Base-by-base conservation (phyloP, 2,888 invertebrate genomes). In the Rhimphoctona megacephalus region DNA sequence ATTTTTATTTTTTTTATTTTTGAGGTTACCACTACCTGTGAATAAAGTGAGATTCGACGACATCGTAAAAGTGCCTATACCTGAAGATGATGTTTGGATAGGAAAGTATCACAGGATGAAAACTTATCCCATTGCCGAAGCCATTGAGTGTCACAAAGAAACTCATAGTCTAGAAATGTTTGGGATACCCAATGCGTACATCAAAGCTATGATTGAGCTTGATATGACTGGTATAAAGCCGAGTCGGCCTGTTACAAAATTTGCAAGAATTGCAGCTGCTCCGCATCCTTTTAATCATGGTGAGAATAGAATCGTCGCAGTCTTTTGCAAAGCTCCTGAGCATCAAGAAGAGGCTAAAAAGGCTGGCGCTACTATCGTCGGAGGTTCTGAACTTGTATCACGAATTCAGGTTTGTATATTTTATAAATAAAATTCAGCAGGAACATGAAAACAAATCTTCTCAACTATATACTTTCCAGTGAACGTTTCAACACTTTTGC, bases 101-200 rank as follows among this genome's bases (percentile, higher is more conserved):
- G 92, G 94, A 0, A 95, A 94, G 88, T 95, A 95, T 91, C 96
- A 96, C 89, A 95, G 95, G 87, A 95, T 95, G 95, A 95, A 95
- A 81, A 94, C 96, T 85, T 97, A 97, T 94, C 94, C 96, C 0
- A 96, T 98, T 1, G 95, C 95, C 22, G 97, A 98, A 90, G 98
- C 98, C 0, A 95, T 99, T 19, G 94, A 96, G 87, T 96, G 96
- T 83, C 97, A 98, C 91, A 95, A 97, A 72, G 98, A 98, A 94
- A 96, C 96, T 0, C 97, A 98, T 93, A 97, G 98, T 93, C 97
- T 98, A 0, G 96, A 97, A 0, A 97, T 98, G 95, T 97, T 96
- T 91, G 97, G 98, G 94, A 94, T 95, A 54, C 97, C 98, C 0
- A 95, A 97, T 93, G 97, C 97, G 0, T 94, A 96, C 19, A 93